Conservation (phyloP, 1,140 invertebrate genomes). For the Portunus trituberculatus region DNA sequence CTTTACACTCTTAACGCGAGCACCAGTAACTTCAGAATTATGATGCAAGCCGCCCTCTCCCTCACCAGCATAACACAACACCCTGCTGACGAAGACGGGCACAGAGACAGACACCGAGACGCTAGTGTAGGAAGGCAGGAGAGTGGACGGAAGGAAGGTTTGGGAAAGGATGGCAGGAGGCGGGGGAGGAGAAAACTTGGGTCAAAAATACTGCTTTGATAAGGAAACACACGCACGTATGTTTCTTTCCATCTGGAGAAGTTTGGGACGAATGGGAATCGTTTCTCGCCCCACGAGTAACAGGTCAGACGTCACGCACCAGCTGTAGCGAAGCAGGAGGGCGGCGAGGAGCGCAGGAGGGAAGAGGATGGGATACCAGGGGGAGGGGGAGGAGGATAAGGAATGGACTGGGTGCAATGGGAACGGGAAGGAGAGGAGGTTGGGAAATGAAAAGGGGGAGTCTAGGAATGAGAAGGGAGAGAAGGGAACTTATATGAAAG, state of each 20-base stretch:
- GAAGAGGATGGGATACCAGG: neutral
- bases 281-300: neutral
- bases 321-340: neutral
- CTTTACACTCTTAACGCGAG: neutral
- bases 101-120: no score
- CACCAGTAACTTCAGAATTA: neutral
- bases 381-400: neutral
- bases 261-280: neutral
- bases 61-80: neutral
- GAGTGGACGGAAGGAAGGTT: neutral
- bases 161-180: neutral
- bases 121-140: no score
- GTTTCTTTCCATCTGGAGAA: slow-evolving; percentile 6
- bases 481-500: neutral
- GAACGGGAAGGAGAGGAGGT: neutral
- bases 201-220: neutral
- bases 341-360: neutral
- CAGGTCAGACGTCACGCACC: neutral
- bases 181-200: neutral
- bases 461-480: neutral
- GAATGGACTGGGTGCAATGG: neutral
- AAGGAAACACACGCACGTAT: slow-evolving; percentile 21
- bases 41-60: neutral
- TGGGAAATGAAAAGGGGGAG: neutral
- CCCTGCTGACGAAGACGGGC: neutral